Percentiles rank a stretch among this genome's conserved stretches.
Conservation (phyloP, 2,797 vertebrate species). For the Lepus townsendii region DNA sequence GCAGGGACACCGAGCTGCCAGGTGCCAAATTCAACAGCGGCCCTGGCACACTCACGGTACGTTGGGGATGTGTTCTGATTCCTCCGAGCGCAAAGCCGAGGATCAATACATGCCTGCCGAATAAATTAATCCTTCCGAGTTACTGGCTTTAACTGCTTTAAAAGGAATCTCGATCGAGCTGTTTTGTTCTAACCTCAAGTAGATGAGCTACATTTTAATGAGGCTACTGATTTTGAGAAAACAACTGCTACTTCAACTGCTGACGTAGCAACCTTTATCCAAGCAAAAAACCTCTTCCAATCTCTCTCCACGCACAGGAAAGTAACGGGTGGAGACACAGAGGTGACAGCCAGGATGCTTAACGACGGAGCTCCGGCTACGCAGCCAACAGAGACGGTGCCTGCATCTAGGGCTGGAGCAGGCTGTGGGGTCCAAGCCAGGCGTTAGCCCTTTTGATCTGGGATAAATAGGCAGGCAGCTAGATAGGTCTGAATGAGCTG, state of each 20-base stretch:
- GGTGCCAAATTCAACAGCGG: background rate
- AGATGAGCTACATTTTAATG: slow-evolving; percentile 70
- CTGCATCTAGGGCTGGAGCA: background rate
- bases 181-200: slow-evolving; percentile 57
- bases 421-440: background rate
- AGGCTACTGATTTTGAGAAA: slow-evolving; percentile 44
- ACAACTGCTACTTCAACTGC: slow-evolving; percentile 45
- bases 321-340: background rate
- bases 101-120: slow-evolving; percentile 70
- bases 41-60: too few species aligned
- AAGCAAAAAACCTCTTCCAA: slow-evolving; percentile 47
- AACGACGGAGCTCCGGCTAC: background rate
- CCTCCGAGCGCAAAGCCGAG: slow-evolving; percentile 58
- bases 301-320: slow-evolving; percentile 3
- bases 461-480: too few species aligned
- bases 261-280: slow-evolving; percentile 46
- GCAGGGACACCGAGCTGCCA: background rate
- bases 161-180: slow-evolving; percentile 74
- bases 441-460: background rate
- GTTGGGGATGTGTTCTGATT: slow-evolving; percentile 13
- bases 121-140: slow-evolving; percentile 73
- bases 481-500: too few species aligned
- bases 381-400: background rate
- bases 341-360: background rate
- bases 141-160: slow-evolving; percentile 72